Evolutionary conservation across 2,113 vertebrate species (phyloP).

Genomic region (Pseudorectes ferrugineus): DNA sequence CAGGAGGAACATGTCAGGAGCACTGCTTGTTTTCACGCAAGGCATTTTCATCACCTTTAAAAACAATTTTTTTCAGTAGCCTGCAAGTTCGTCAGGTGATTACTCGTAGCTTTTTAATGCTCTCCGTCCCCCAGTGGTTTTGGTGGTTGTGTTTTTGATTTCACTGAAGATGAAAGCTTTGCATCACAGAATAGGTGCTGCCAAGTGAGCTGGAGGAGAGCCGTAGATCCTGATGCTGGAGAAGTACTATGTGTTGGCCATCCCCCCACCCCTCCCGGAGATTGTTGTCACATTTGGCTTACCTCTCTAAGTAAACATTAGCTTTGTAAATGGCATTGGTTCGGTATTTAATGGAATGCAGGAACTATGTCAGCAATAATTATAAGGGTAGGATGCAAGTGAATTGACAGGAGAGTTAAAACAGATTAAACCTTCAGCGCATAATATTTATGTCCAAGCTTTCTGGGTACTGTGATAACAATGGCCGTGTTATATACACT

Average conservation of each 20-base stretch:
- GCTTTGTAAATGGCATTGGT: not conserved
- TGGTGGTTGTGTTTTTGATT: not conserved
- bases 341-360: not conserved
- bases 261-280: not conserved
- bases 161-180: not conserved
- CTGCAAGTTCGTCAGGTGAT: not conserved
- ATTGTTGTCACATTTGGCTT: not conserved
- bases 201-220: not conserved
- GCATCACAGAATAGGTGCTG: not conserved
- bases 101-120: not conserved
- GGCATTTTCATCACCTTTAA: not conserved
- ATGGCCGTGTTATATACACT: constrained; percentile 28
- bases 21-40: not conserved
- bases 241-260: not conserved
- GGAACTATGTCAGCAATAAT: not conserved
- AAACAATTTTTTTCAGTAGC: not conserved
- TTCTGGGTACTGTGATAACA: constrained; percentile 35
- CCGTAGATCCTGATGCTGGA: not conserved
- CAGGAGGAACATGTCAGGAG: not conserved
- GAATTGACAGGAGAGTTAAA: not conserved
- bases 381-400: not conserved
- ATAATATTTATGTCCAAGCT: not conserved
- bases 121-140: not conserved
- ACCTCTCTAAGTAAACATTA: not conserved
- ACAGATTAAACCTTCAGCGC: not conserved